Evolutionary conservation across 2,113 vertebrate species (phyloP), one percentile per base, ranked within the genome.

Genomic region (Numida meleagris): DNA sequence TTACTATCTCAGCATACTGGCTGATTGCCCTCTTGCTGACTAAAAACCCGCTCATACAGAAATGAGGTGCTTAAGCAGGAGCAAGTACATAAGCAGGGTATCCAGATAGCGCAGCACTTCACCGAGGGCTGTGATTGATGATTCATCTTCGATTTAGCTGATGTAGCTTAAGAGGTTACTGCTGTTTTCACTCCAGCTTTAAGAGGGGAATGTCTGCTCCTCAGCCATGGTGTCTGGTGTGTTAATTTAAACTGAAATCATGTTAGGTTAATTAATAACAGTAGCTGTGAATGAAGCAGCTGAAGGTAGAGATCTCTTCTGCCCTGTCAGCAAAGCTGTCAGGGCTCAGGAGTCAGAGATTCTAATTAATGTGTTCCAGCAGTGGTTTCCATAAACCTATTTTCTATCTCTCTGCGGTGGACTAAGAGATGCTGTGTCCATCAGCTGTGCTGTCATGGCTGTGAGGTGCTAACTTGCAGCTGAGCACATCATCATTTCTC

Each of bases 201-300:
- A 88, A 81, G 81, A 90, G 71, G 1, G 3, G 20, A 42, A 36
- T 78, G 29, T 8, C 17, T 1, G 1, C 53, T 90, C 68, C 57
- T 88, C 65, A 85, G 43, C 24, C 48, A 12, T 18, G 46, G 58
- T 40, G 21, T 66, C 45, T 59, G 5, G 21, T 84, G 65, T 67
- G 70, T 43, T 93, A 93, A 95, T 95, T 95, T 94, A 86, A 95
- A 90, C 80, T 38, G 57, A 94, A 96, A 86, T 90, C 9, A 27
- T 90, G 61, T 88, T 94, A 92, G 77, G 77, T 93, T 96, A 94
- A 95, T 96, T 95, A 94, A 94, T 86, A 96, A 86, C 70, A 86
- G 57, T 92, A 84, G 51, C 88, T 93, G 51, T 75, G 80, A 90
- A 81, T 45, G 86, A 84, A 90, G 80, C 76, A 92, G 73, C 33